These are phyloP conservation scores for Gobius niger DNA, from an alignment of 2,113 vertebrate genomes.

Conservation along the genomic window DNA sequence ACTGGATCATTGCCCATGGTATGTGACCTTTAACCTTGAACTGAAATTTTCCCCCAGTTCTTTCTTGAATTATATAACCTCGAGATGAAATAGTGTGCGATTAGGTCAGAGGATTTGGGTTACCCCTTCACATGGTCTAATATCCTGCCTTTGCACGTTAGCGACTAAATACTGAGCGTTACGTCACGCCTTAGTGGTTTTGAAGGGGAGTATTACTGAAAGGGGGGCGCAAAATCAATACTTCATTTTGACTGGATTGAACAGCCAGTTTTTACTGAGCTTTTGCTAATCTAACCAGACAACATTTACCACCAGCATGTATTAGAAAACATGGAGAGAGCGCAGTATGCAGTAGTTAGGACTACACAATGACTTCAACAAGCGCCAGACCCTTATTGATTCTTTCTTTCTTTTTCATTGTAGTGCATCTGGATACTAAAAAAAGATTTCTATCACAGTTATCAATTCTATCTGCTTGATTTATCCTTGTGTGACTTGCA, in stretches of 20 bases:
- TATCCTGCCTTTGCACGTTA: constrained; percentile 40
- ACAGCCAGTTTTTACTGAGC: constrained; percentile 9
- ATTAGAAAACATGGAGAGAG: background rate
- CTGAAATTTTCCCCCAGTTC: background rate
- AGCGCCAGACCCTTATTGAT: too few relatives aligned
- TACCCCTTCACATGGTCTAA: constrained; percentile 20
- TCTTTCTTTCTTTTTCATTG: too few relatives aligned
- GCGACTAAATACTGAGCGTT: constrained; percentile 50
- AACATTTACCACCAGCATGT: constrained; percentile 2
- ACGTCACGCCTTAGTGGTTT: constrained; percentile 53
- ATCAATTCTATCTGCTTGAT: background rate
- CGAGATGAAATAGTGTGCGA: background rate
- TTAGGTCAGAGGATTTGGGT: constrained; percentile 2
- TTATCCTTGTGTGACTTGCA: background rate
- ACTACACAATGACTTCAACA: too few relatives aligned
- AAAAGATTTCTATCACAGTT: too few relatives aligned
- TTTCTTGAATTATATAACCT: background rate
- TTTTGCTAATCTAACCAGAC: constrained; percentile 14
- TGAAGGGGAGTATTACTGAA: constrained; percentile 42
- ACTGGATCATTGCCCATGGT: constrained; percentile 97
- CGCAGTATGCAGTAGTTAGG: too few relatives aligned
- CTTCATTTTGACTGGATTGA: constrained; percentile 4
- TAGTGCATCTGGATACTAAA: too few relatives aligned
- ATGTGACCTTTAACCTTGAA: constrained; percentile 49
- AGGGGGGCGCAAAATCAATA: constrained; percentile 21